Percentiles rank a stretch among this genome's conserved stretches.
phyloP scores from a whole-genome alignment of 2,797 vertebrate species.

The Selene dorsalis region DNA sequence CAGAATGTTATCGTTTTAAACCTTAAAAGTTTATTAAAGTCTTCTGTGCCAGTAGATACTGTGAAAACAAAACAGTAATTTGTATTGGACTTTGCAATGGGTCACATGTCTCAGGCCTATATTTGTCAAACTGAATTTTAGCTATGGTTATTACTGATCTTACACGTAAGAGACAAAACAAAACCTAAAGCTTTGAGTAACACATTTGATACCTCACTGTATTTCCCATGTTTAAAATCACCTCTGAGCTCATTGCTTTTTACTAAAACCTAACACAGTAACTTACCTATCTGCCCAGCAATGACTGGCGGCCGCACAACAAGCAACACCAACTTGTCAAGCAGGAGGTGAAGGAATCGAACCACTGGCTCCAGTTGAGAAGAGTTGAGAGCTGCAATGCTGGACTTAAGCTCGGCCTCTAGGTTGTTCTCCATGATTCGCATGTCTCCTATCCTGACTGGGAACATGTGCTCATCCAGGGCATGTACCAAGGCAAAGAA shows the following conservation, averaged over 20 bases:
- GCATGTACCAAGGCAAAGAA: conserved; percentile 99
- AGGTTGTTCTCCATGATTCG: conserved; percentile 99
- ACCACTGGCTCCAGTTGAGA: conserved; percentile 97
- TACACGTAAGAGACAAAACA: not conserved
- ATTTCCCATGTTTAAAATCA: not conserved
- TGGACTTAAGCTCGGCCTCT: conserved; percentile 95
- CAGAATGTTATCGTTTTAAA: too few species aligned
- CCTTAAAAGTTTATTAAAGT: too few species aligned
- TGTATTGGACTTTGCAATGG: too few species aligned
- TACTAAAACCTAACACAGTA: not conserved
- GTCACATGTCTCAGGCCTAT: too few species aligned
- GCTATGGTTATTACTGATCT: too few species aligned
- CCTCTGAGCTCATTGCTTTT: not conserved
- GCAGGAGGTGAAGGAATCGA: conserved; percentile 96
- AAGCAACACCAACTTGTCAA: conserved; percentile 97
- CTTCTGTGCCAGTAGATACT: not conserved
- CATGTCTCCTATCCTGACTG: conserved; percentile 97
- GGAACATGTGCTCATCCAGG: conserved; percentile 98
- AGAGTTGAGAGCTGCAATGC: conserved; percentile 93
- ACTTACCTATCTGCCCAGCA: conserved; percentile 96
- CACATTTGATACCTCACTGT: not conserved
- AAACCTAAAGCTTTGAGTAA: not conserved
- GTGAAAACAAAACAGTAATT: too few species aligned
- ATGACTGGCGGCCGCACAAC: conserved; percentile 97
- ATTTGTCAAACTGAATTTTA: too few species aligned